These are phyloP conservation scores for Ephydatia muelleri DNA, from an alignment of 37 sponge, comb jelly and placozoan genomes.

Conservation along the genomic window DNA sequence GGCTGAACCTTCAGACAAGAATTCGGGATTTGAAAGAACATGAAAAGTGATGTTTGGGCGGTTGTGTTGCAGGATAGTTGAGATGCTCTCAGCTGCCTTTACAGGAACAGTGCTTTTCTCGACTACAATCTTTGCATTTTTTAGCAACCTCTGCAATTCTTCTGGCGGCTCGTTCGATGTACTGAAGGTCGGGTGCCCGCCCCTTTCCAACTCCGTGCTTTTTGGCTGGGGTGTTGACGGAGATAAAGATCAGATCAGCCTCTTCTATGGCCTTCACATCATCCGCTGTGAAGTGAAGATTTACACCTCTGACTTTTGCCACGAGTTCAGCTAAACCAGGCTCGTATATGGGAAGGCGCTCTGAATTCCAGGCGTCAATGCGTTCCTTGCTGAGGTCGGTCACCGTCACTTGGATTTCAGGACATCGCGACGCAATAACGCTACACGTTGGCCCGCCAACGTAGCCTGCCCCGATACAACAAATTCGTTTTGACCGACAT, in stretches of 20 bases:
- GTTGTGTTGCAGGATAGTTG: conserved; percentile 64
- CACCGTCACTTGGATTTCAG: conserved; percentile 75
- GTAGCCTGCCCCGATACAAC: conserved; percentile 95
- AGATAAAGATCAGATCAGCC: conserved; percentile 92
- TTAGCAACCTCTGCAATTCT: conserved; percentile 79
- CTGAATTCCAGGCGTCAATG: conserved; percentile 89
- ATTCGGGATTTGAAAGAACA: conserved; percentile 96
- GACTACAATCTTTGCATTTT: conserved; percentile 81
- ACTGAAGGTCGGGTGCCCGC: conserved; percentile 85
- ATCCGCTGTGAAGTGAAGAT: conserved; percentile 86
- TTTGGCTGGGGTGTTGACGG: conserved; percentile 95
- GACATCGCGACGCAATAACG: conserved; percentile 86
- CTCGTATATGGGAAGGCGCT: conserved; percentile 87
- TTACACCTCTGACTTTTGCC: conserved; percentile 65
- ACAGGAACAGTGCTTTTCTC: conserved; percentile 98
- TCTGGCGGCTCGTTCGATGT: conserved; percentile 91
- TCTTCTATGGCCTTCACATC: conserved; percentile 54
- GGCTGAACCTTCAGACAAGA: conserved; percentile 92
- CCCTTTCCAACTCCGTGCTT: conserved; percentile 90
- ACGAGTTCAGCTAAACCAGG: conserved; percentile 88
- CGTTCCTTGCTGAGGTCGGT: conserved; percentile 78
- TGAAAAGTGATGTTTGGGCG: conserved; percentile 60
- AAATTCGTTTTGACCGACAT: no score
- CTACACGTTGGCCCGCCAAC: conserved; percentile 91
- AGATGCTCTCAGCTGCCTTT: conserved; percentile 89